Base-by-base conservation (phyloP, 2,888 invertebrate genomes). In the Acronicta alni region DNA sequence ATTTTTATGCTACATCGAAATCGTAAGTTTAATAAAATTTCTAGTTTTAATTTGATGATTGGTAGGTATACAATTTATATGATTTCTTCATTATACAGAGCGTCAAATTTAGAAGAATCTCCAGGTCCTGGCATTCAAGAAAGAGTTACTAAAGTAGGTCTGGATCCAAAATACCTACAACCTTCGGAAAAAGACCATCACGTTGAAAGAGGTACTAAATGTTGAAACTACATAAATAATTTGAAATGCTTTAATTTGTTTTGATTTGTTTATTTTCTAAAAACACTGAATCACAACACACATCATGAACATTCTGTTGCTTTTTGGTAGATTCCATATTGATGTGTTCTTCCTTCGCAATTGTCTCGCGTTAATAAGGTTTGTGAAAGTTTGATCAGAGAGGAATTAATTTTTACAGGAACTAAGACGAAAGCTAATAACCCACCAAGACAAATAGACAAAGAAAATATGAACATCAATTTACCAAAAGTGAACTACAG, bases 1-100 rank as follows among this genome's bases (percentile, higher is more conserved):
- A 93, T 63, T 93, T 91, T 75, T 93, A 94, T 72, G 92, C 83
- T 2, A 91, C 91, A 43, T 91, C 93, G 0, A 93, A 90, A 80
- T 75, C 85, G 93, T 93, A 81, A 85, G 92, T 72, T 8, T 7
- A 38, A 26, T 37, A 1, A 20, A 3, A 26, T 16, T 26, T 16
- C 4, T 18, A 17, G 0, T 7, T 1, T n/a, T n/a, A n/a, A n/a
- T n/a, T n/a, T n/a, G n/a, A n/a, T n/a, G n/a, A n/a, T n/a, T n/a
- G n/a, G n/a, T 30, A 12, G 10, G 3, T 2, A 3, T 30, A 10
- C 10, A 30, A 30, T 10, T 30, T 9, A 26, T 8, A 26, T 26
- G 3, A 30, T 26, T 9, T 26, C 9, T 20, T 20, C 20, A 5
- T 15, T 15, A 37, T 42, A 0, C 39, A 67, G 69, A 14, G 89